Evolutionary conservation across 1,140 invertebrate species (phyloP).

Genomic region (Orchesella cincta): DNA sequence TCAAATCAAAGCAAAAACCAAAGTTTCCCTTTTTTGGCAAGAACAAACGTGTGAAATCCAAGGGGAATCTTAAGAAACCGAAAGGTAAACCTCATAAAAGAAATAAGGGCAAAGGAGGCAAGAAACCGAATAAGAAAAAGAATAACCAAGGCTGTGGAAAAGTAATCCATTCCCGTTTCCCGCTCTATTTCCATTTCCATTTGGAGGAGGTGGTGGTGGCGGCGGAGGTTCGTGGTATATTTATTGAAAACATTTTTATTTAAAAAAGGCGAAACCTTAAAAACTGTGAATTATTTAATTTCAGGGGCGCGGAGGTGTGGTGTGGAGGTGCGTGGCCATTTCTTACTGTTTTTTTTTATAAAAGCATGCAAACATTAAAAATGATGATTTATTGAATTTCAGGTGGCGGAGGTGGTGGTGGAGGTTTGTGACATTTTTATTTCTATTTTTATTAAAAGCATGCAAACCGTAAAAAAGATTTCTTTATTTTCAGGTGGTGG

Average conservation of each 20-base stretch:
- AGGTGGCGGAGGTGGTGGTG: constrained; percentile 4
- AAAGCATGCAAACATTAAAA: not conserved
- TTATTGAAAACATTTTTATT: no score
- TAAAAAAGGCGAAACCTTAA: no score
- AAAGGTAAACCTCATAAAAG: not conserved
- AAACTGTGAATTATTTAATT: no score
- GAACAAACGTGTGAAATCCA: not conserved
- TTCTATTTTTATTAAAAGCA: not conserved
- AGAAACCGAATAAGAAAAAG: constrained; percentile 26
- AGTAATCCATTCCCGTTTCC: constrained; percentile 41
- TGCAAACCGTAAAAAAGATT: no score
- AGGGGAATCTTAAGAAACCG: not conserved
- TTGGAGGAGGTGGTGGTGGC: constrained; percentile 38
- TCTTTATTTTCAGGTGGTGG: no score
- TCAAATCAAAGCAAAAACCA: not conserved
- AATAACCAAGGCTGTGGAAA: constrained; percentile 11
- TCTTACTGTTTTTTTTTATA: no score
- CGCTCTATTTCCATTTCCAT: constrained; percentile 39
- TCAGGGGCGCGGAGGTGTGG: no score
- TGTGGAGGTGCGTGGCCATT: no score
- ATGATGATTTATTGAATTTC: not conserved
- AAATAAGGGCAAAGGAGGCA: constrained; percentile 24
- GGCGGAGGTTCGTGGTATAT: no score
- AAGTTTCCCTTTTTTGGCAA: not conserved
- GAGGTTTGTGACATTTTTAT: not conserved